Base-by-base conservation (phyloP, 2,888 invertebrate species). In the Ephialtes manifestator region DNA sequence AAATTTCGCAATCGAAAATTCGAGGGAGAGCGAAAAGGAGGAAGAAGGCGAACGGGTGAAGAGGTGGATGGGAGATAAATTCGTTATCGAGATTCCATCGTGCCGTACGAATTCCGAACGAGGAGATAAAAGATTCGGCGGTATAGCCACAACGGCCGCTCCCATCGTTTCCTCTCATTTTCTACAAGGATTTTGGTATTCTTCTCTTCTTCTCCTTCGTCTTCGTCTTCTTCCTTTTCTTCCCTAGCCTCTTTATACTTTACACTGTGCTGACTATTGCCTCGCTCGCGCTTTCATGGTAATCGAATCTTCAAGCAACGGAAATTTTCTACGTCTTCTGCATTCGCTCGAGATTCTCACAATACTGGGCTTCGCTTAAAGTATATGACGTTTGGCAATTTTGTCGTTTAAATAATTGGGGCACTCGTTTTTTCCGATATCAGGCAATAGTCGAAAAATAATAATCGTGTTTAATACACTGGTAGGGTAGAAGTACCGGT, bases 41-140 rank as follows among this genome's bases (percentile, higher is more conserved):
- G 35, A 28, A 11, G 28, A 15, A 39, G 15, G 24, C 20, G 65
- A 74, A 74, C 18, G 60, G 51, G 15, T 2, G 13, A 31, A 48
- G 46, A 18, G 46, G 75, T 60, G 71, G 63, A n/a, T n/a, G 76
- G 65, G 31, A 72, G 84, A 81, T 81, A 81, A 84, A 84, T 84
- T 84, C 86, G 84, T 86, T 86, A 86, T 86, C 84, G 86, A 86
- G 86, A 86, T 86, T 85, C 81, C 87, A 70, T 81, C 78, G 60
- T 81, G 74, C 82, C 75, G 82, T 70, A 80, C 85, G 85, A 87
- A 87, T 87, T 85, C 79, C 85, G 77, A 87, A 85, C 85, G 83
- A 81, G 77, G 81, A 80, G 87, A 83, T 86, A 85, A 85, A 84
- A 84, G 87, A 86, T 87, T 84, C 83, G 83, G 85, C 86, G 84